Conservation (phyloP, 2,113 vertebrate genomes). For the Spilogale gracilis region DNA sequence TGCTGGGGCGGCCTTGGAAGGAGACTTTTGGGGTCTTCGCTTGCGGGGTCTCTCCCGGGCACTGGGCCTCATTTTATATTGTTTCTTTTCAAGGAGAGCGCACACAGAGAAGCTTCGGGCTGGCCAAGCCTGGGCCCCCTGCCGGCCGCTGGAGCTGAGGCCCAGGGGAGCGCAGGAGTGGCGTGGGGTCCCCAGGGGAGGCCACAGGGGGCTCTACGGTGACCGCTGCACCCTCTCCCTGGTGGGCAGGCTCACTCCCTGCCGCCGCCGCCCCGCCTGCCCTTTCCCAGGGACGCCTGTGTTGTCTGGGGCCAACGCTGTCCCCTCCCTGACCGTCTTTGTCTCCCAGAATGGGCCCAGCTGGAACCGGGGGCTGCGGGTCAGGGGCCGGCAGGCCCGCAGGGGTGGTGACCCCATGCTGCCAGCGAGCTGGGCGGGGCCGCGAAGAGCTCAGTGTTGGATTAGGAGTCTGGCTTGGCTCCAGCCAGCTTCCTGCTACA, state of each 20-base stretch:
- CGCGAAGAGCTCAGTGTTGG: not conserved
- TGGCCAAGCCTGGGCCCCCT: accelerated
- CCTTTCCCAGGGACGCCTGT: not conserved
- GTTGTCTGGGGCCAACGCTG: accelerated
- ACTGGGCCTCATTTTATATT: not conserved
- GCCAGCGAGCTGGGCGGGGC: not conserved
- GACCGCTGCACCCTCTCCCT: too few species aligned
- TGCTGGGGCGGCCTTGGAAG: not conserved
- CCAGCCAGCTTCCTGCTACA: not conserved
- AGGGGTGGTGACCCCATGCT: not conserved
- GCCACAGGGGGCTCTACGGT: accelerated
- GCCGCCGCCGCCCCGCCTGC: accelerated
- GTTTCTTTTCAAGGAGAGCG: not conserved
- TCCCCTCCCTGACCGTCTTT: not conserved
- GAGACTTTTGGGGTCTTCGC: not conserved
- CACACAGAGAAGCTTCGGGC: not conserved
- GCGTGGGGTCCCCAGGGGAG: not conserved
- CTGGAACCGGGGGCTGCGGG: not conserved
- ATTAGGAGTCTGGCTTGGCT: not conserved
- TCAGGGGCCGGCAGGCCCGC: not conserved
- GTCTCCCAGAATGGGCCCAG: not conserved
- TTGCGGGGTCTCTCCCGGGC: not conserved
- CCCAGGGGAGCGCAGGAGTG: not conserved
- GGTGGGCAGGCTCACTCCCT: not conserved
- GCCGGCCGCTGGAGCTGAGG: not conserved